These are phyloP conservation scores for Sinonovacula constricta DNA, from an alignment of 1,140 invertebrate species.

Conservation along the genomic window DNA sequence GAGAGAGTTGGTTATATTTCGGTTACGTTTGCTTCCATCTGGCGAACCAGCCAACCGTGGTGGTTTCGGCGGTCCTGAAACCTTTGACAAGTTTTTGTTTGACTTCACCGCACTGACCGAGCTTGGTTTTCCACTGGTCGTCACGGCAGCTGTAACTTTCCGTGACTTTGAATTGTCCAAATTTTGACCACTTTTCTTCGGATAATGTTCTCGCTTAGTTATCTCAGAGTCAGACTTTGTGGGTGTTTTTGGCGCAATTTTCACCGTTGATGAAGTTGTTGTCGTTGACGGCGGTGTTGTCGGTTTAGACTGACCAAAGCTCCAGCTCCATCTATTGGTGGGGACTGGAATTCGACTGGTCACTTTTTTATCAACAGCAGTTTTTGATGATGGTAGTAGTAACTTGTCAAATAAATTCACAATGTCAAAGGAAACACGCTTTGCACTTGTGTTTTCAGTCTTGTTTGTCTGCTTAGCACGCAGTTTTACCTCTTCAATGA, in stretches of 20 bases:
- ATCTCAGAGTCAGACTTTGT: constrained; percentile 25
- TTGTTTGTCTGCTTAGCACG: constrained; percentile 29
- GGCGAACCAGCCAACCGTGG: constrained; percentile 40
- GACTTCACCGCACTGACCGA: no score
- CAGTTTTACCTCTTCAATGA: constrained; percentile 21
- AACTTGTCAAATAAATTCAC: constrained; percentile 51
- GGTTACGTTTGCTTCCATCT: constrained; percentile 1
- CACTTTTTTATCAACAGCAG: constrained; percentile 7
- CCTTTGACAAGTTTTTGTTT: not conserved
- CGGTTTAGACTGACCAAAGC: constrained; percentile 33
- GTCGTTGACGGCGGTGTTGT: constrained; percentile 12
- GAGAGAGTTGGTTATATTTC: constrained; percentile 11
- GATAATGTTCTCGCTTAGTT: constrained; percentile 1
- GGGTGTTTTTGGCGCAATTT: constrained; percentile 27
- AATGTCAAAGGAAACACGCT: constrained; percentile 47
- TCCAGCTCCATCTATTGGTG: constrained; percentile 50
- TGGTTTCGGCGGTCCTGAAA: constrained; percentile 40
- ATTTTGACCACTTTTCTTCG: constrained; percentile 26
- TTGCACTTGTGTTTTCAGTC: constrained; percentile 30
- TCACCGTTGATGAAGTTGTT: not conserved
- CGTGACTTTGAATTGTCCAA: constrained; percentile 2
- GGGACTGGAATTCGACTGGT: constrained; percentile 43
- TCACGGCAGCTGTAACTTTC: constrained; percentile 1
- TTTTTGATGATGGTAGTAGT: constrained; percentile 28
- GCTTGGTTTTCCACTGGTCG: not conserved